Conservation (phyloP, 92 coral and sea anemone species). For the Porites evermanni region DNA sequence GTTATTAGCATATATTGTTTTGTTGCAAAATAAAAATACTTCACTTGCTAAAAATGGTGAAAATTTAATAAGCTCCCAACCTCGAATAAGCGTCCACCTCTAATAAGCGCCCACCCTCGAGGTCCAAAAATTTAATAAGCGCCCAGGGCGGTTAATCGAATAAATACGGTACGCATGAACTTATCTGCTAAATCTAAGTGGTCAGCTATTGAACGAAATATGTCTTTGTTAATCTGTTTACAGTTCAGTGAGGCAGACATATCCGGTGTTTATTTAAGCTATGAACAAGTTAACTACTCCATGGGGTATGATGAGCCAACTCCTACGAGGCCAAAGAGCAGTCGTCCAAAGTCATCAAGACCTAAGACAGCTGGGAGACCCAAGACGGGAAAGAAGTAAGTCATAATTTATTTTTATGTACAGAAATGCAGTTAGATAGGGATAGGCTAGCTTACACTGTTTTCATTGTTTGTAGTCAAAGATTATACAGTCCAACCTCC, state of each 20-base stretch:
- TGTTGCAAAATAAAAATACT: no score
- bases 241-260: constrained; percentile 87
- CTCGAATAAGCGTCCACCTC: no score
- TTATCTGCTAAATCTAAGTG: not conserved
- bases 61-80: no score
- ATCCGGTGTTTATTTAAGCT: constrained; percentile 89
- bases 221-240: not conserved
- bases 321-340: constrained; percentile 73
- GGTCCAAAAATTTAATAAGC: no score
- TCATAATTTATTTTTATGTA: not conserved
- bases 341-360: constrained; percentile 86
- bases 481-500: no score
- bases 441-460: not conserved
- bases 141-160: no score
- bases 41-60: no score
- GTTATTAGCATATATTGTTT: no score
- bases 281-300: constrained; percentile 70
- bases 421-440: not conserved
- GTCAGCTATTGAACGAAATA: not conserved
- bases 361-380: constrained; percentile 89
- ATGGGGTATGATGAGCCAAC: constrained; percentile 89
- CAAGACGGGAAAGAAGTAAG: constrained; percentile 93
- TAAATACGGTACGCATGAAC: not conserved
- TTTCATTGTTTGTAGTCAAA: no score
- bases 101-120: no score